Percentiles rank a stretch among this genome's conserved stretches.
Conservation (phyloP, 2,888 invertebrate genomes). For the Polyommatus iphigenia region DNA sequence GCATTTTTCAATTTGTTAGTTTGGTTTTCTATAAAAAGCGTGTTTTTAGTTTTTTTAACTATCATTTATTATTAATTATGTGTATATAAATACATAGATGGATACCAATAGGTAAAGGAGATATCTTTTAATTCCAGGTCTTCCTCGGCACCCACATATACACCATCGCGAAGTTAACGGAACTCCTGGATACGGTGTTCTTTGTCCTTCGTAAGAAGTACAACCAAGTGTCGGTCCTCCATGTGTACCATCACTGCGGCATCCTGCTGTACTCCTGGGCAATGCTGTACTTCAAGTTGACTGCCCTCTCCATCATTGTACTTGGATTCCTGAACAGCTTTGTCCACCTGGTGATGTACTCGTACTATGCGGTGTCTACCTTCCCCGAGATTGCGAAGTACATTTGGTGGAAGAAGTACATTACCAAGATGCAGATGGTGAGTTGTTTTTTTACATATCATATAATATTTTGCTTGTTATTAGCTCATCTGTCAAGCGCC, state of each 20-base stretch:
- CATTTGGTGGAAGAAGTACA: constrained; percentile 91
- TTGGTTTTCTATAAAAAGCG: no score
- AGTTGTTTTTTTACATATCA: constrained; percentile 44
- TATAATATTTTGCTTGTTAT: no score
- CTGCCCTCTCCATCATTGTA: constrained; percentile 83
- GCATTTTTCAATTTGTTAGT: no score
- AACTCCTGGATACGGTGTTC: constrained; percentile 5
- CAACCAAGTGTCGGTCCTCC: constrained; percentile 62
- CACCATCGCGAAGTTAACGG: background rate
- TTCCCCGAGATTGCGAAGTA: constrained; percentile 84
- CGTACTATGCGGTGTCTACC: constrained; percentile 86
- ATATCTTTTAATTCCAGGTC: background rate
- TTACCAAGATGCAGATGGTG: constrained; percentile 88
- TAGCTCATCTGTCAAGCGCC: no score
- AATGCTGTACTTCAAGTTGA: constrained; percentile 84
- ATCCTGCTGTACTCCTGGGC: constrained; percentile 87
- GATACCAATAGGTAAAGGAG: no score
- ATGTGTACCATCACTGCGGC: constrained; percentile 91
- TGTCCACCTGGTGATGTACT: constrained; percentile 89
- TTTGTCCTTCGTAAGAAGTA: constrained; percentile 10
- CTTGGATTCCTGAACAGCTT: constrained; percentile 84
- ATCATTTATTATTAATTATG: no score
- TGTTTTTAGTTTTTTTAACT: no score
- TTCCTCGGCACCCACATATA: background rate
- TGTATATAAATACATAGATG: no score